Percentiles rank a stretch among this genome's conserved stretches.
Conservation (phyloP, 64 coral and sea anemone genomes). For the Montipora cactus region DNA sequence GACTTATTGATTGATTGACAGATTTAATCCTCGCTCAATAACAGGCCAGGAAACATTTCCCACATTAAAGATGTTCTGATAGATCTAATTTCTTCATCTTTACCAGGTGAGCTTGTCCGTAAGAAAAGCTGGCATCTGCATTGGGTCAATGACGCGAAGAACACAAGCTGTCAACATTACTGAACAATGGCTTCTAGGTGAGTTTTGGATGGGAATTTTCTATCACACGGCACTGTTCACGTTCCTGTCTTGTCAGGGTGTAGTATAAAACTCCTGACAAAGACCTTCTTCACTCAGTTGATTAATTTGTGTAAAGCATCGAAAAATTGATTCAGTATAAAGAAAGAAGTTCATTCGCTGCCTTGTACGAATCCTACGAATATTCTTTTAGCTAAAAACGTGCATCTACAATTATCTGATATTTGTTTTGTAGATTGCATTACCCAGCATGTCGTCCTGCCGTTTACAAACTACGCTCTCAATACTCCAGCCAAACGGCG, state of each 20-base stretch:
- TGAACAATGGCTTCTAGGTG: conserved; percentile 89
- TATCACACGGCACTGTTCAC: background rate
- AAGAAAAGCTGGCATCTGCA: conserved; percentile 81
- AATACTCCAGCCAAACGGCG: conserved; percentile 44
- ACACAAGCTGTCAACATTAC: conserved; percentile 73
- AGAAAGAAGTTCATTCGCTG: too few relatives aligned
- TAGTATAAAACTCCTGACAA: background rate
- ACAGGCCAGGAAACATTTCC: too few relatives aligned
- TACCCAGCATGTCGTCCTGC: conserved; percentile 29
- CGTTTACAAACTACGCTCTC: conserved; percentile 22
- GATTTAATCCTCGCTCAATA: too few relatives aligned
- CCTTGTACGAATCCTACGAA: background rate
- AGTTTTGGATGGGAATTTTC: background rate
- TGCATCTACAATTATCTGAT: background rate
- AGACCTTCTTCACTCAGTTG: too few relatives aligned
- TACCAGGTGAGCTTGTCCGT: conserved; percentile 81
- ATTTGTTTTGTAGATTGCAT: conserved; percentile 29
- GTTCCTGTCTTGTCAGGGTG: background rate
- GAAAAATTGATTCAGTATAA: too few relatives aligned
- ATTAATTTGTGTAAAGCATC: too few relatives aligned
- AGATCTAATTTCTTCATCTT: background rate
- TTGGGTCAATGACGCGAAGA: conserved; percentile 76
- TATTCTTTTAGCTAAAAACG: too few relatives aligned
- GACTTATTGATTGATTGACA: too few relatives aligned
- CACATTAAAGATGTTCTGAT: background rate